These are phyloP conservation scores for Stenurella melanura DNA, from an alignment of 2,888 invertebrate genomes.

Conservation along the genomic window DNA sequence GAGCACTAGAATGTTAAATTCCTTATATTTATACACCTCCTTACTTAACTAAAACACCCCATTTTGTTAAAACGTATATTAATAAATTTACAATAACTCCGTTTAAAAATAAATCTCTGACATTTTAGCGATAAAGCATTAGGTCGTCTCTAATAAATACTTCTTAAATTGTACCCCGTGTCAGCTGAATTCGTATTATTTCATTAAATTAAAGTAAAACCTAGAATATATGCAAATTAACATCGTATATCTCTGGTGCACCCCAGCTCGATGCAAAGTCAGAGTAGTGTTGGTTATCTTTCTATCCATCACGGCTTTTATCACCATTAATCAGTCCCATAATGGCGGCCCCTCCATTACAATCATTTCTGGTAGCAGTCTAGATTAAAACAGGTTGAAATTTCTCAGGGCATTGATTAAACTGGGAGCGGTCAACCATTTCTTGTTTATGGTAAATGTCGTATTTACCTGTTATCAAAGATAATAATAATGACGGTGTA, in stretches of 20 bases:
- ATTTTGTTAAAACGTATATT: too few relatives aligned
- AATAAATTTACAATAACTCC: neutral
- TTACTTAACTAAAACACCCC: too few relatives aligned
- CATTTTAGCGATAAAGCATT: neutral
- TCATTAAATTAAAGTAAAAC: slow-evolving; percentile 45
- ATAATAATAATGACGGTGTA: neutral
- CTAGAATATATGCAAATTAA: slow-evolving; percentile 47
- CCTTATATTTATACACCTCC: too few relatives aligned
- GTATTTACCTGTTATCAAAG: neutral
- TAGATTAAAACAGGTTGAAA: slow-evolving; percentile 47
- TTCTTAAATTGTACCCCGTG: slow-evolving; percentile 40
- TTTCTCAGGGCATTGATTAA: slow-evolving; percentile 36
- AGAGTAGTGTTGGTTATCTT: slow-evolving; percentile 57
- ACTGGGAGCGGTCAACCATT: slow-evolving; percentile 10
- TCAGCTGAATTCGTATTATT: slow-evolving; percentile 42
- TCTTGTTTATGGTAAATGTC: neutral
- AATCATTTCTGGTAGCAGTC: slow-evolving; percentile 39
- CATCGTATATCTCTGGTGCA: slow-evolving; percentile 42
- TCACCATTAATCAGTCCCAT: slow-evolving; percentile 59
- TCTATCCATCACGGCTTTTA: slow-evolving; percentile 59
- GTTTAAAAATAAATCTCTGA: neutral
- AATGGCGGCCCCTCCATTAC: slow-evolving; percentile 51
- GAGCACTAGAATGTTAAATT: too few relatives aligned
- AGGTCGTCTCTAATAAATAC: slow-evolving; percentile 26
- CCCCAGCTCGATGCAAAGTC: slow-evolving; percentile 31